Base-by-base conservation (phyloP, 92 coral and sea anemone species). In the Paramuricea clavata region DNA sequence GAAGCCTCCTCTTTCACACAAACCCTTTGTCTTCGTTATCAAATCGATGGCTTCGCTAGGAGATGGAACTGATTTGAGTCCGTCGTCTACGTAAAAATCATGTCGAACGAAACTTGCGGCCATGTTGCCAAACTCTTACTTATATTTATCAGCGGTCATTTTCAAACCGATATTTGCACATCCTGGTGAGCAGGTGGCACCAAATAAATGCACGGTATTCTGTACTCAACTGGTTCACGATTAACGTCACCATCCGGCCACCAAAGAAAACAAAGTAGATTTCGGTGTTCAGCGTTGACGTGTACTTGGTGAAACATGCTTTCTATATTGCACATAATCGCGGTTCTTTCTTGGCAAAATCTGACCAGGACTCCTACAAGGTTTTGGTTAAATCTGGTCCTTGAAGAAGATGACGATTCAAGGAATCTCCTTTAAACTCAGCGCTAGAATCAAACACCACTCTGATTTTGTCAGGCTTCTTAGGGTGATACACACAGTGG, bases 31-130 rank as follows among this genome's bases (percentile, higher is more conserved):
- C 3, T 43, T 15, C 34, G 28, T 35, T 3, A 81, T 61, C 0
- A 59, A 12, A 25, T 16, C 0, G 0, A 61, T 35, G 17, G 85
- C 74, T 0, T 10, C 49, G 12, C 27, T 1, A 0, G 31, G 27
- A 13, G 41, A n/a, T 27, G 71, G 49, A 6, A 30, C 31, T 0
- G 75, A 81, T 23, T 59, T 61, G 43, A 57, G 41, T 11, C 74
- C 74, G 35, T 59, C 76, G 74, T 57, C 85, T 7, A 81, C 69
- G 9, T 81, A 69, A n/a, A 69, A 69, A 26, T 69, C 16, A 2
- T 30, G 1, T 0, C 25, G 26, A 13, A 81, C 44, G 36, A 61
- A 33, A 1, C 35, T 15, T 8, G 74, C 33, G 5, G 32, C 54
- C 33, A 0, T 0, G 11, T 15, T 35, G 1, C 74, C 44, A 22